Percentiles rank a stretch among this genome's conserved stretches.
These are phyloP conservation scores for Akabosia matsudoensis DNA, from an alignment of 1,140 invertebrate genomes.

Conservation along the genomic window DNA sequence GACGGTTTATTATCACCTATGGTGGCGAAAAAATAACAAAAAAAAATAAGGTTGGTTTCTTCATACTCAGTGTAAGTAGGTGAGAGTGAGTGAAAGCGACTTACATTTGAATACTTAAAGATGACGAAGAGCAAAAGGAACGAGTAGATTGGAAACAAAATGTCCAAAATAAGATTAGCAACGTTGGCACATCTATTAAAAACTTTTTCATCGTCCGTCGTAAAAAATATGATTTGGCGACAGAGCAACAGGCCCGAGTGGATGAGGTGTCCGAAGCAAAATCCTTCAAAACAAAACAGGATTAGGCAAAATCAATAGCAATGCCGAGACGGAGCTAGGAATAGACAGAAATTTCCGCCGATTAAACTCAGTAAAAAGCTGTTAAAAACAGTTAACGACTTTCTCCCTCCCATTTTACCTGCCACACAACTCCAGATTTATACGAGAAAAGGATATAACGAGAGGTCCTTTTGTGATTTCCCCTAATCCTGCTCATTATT, in stretches of 20 bases:
- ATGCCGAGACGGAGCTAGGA: too few relatives aligned
- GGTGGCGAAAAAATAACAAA: neutral
- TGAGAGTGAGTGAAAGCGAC: slow-evolving; percentile 43
- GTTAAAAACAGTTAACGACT: too few relatives aligned
- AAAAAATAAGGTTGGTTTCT: neutral
- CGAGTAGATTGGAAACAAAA: slow-evolving; percentile 65
- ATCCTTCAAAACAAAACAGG: slow-evolving; percentile 58
- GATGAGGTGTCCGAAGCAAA: slow-evolving; percentile 69
- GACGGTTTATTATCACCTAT: slow-evolving; percentile 62
- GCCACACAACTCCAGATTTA: too few relatives aligned
- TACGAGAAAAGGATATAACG: too few relatives aligned
- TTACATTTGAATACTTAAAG: slow-evolving; percentile 74
- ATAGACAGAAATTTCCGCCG: too few relatives aligned
- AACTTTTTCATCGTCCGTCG: slow-evolving; percentile 53
- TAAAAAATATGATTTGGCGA: slow-evolving; percentile 61
- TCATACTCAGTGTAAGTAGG: neutral
- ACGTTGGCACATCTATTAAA: slow-evolving; percentile 55
- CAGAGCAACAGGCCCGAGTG: slow-evolving; percentile 64
- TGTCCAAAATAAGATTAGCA: slow-evolving; percentile 57
- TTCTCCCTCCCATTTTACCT: too few relatives aligned
- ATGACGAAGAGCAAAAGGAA: slow-evolving; percentile 69
- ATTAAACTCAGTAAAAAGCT: too few relatives aligned
- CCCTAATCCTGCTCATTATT: too few relatives aligned
- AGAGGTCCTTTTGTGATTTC: too few relatives aligned
- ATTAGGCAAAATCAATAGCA: neutral